Percentiles rank a stretch among this genome's conserved stretches.
phyloP scores from a whole-genome alignment of 2,113 vertebrate genomes.

The Takifugu flavidus region DNA sequence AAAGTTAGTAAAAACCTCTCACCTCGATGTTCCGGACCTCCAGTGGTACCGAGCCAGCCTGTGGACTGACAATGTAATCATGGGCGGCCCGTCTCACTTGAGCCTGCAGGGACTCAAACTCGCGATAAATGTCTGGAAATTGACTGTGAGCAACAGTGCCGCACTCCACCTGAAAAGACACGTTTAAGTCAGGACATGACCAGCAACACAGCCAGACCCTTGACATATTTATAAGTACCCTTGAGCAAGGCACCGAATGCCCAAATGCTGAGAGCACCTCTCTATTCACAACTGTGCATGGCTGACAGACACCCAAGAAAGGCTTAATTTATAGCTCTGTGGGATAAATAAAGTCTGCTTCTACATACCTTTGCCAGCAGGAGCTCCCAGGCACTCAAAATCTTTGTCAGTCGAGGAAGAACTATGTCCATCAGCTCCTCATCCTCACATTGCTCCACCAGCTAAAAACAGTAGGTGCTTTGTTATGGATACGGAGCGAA shows the following conservation, averaged over 20 bases:
- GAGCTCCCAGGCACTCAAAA: slow-evolving; percentile 88
- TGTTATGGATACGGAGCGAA: slow-evolving; percentile 5
- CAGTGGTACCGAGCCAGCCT: slow-evolving; percentile 70
- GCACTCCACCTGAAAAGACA: slow-evolving; percentile 80
- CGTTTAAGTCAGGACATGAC: background rate
- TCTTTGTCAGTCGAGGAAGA: slow-evolving; percentile 83
- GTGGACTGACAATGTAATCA: slow-evolving; percentile 79
- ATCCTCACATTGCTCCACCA: slow-evolving; percentile 83
- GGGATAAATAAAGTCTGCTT: background rate
- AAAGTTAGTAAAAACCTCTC: slow-evolving; percentile 10
- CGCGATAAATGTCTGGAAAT: slow-evolving; percentile 88
- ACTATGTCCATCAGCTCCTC: slow-evolving; percentile 88
- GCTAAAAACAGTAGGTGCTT: slow-evolving; percentile 57
- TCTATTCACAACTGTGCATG: too few species aligned
- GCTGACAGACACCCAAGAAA: too few species aligned
- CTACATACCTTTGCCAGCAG: slow-evolving; percentile 85
- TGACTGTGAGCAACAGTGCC: slow-evolving; percentile 67
- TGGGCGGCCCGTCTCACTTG: slow-evolving; percentile 85
- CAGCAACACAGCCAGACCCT: background rate
- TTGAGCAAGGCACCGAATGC: too few species aligned
- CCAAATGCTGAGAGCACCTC: too few species aligned
- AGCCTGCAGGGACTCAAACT: slow-evolving; percentile 88
- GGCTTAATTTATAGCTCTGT: background rate
- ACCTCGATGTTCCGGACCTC: slow-evolving; percentile 85
- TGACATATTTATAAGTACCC: too few species aligned